A percentile compares a stretch with the other conserved stretches of the same genome.
Evolutionary conservation across 2,888 invertebrate species (phyloP).

Genomic region (Philonicus albiceps): DNA sequence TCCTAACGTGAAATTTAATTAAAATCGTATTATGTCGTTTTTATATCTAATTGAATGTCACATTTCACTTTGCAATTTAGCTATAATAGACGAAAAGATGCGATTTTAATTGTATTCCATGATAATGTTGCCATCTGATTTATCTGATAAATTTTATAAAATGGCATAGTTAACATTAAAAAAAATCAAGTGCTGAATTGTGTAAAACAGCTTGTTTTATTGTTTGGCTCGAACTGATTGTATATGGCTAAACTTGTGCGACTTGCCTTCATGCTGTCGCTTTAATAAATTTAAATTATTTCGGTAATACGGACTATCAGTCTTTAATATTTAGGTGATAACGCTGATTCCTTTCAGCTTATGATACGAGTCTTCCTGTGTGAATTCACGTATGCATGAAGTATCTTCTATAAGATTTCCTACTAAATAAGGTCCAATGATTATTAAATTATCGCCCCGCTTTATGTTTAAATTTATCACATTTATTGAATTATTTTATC

Average conservation of each 20-base stretch:
- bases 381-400: neutral
- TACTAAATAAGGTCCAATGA: neutral
- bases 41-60: too few species aligned
- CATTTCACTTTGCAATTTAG: too few species aligned
- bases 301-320: neutral
- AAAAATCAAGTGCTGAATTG: neutral
- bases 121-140: too few species aligned
- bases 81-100: neutral
- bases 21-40: too few species aligned
- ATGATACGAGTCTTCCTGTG: neutral
- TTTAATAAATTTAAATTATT: too few species aligned
- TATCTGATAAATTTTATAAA: neutral
- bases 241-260: neutral
- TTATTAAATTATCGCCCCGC: neutral
- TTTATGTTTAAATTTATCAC: neutral
- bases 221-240: neutral
- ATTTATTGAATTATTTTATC: neutral
- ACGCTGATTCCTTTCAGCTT: neutral
- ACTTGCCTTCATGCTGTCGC: neutral
- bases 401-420: neutral
- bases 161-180: neutral
- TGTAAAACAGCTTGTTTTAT: neutral
- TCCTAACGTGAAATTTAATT: too few species aligned
- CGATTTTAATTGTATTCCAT: neutral
- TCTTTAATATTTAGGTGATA: neutral